These are phyloP conservation scores for Agrotis segetum DNA, from an alignment of 2,888 invertebrate genomes.

Conservation along the genomic window DNA sequence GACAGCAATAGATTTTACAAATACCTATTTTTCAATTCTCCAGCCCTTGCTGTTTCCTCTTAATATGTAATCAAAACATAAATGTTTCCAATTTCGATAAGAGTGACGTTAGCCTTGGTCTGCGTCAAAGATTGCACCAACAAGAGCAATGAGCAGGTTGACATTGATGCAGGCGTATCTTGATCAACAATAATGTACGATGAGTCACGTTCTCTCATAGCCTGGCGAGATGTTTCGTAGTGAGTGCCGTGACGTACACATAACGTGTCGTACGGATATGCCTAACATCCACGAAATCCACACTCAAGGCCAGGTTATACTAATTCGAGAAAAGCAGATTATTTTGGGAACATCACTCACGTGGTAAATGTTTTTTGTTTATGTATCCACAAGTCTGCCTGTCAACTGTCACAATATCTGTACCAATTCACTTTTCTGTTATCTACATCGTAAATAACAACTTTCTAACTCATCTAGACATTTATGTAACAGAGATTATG, in stretches of 20 bases:
- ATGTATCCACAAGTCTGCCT: constrained; percentile 55
- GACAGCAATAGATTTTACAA: no score
- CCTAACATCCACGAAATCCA: constrained; percentile 52
- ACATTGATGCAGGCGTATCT: constrained; percentile 72
- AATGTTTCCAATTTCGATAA: constrained; percentile 25
- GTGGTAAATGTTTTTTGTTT: constrained; percentile 54
- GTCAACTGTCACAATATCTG: constrained; percentile 47
- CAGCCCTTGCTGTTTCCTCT: no score
- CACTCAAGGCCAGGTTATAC: constrained; percentile 61
- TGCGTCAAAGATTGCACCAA: constrained; percentile 62
- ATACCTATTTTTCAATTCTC: no score
- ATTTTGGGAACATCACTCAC: constrained; percentile 66
- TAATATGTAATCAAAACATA: constrained; percentile 12
- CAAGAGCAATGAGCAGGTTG: constrained; percentile 70
- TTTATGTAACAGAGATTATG: constrained; percentile 83
- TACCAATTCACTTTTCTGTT: constrained; percentile 64
- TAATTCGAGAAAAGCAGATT: constrained; percentile 62
- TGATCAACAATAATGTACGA: constrained; percentile 64
- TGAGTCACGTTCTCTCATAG: constrained; percentile 65
- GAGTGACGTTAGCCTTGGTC: constrained; percentile 37
- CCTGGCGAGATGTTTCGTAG: constrained; percentile 31
- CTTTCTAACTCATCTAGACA: constrained; percentile 80
- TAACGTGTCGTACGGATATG: constrained; percentile 47
- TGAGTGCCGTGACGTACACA: constrained; percentile 50
- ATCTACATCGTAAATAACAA: constrained; percentile 74